These are phyloP conservation scores for Tenthredo mesomela DNA, from an alignment of 2,888 invertebrate genomes.

Conservation along the genomic window DNA sequence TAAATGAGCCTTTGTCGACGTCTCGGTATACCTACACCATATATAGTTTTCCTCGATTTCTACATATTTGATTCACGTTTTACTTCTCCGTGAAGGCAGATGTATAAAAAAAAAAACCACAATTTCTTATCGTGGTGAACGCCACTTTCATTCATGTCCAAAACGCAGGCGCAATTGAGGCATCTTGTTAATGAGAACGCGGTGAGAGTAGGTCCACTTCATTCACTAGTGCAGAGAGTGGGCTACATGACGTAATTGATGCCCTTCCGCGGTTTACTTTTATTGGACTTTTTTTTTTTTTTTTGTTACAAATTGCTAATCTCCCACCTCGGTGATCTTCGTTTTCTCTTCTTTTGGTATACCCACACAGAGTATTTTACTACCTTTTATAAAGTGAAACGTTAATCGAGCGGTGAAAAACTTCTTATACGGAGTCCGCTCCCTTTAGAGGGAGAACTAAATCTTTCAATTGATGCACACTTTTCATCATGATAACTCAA, in stretches of 20 bases:
- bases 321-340: neutral
- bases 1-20: conserved; percentile 54
- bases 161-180: conserved; percentile 40
- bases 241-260: conserved; percentile 11
- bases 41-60: conserved; percentile 8
- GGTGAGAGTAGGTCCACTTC: neutral
- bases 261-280: neutral
- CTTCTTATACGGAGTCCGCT: neutral
- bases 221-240: conserved; percentile 11
- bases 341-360: neutral
- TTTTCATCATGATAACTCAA: conserved; percentile 19
- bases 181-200: conserved; percentile 8
- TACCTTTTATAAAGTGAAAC: neutral
- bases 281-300: neutral
- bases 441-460: neutral
- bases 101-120: neutral
- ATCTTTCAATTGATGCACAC: neutral
- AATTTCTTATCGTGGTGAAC: neutral
- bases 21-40: conserved; percentile 1
- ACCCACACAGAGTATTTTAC: neutral
- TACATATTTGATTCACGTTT: neutral
- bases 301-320: neutral
- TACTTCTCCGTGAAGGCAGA: no score
- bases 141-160: conserved; percentile 28
- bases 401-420: conserved; percentile 2